Base-by-base conservation (phyloP, 1,140 invertebrate species). In the Pseudomyrmex gracilis region DNA sequence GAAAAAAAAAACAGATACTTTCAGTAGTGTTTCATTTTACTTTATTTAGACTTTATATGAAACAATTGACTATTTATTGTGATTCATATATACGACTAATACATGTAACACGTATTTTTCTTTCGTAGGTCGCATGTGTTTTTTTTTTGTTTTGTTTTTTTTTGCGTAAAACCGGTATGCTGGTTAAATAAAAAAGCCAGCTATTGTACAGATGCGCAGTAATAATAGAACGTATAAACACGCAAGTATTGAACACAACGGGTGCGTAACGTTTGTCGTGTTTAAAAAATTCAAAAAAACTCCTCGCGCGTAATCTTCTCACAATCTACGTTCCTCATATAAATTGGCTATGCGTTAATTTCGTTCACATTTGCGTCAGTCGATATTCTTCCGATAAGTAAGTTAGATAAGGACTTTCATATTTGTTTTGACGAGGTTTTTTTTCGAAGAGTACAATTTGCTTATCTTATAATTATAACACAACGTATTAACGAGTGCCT, bases 1-100 rank as follows among this genome's bases (percentile, higher is more conserved):
- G 49, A 12, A 51, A 12, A 55, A 24, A 47, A 15, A 51, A 10
- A 10, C 57, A 10, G 64, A 58, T 20, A 57, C 61, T 45, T 43
- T 2, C 3, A 70, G 2, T 87, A 34, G 34, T 77, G 73, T 85
- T 87, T 86, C 20, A 85, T 89, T 80, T 90, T 64, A 85, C 82
- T 91, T 92, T 92, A 92, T 92, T 91, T 85, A 86, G 90, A 87
- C 66, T 90, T 90, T 91, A 93, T 93, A 92, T 86, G 90, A 93
- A 93, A 93, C 93, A 93, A 93, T 93, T 93, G 93, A 93, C 93
- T 93, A 93, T 92, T 93, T 92, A 93, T 92, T 92, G 89, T 92
- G 87, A 90, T 87, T 92, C 92, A 91, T 82, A 89, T 91, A 92
- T 92, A 93, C 90, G 90, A 89, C 91, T 93, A 93, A 86, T 93